A percentile compares a stretch with the other conserved stretches of the same genome.
Conservation (phyloP, 2,797 vertebrate genomes). For the Xenopus petersii region DNA sequence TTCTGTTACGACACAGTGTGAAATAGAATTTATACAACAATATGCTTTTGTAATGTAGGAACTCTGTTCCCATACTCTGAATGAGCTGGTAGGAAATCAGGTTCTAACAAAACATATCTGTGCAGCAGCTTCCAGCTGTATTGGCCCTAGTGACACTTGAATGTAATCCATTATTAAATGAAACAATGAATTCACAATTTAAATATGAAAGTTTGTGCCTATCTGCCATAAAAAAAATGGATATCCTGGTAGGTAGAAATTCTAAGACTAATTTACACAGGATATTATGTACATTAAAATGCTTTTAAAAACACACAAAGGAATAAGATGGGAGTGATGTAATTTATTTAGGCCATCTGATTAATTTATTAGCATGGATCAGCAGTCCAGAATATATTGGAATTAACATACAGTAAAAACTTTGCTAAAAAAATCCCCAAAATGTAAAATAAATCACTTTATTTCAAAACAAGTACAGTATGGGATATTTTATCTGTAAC, state of each 20-base stretch:
- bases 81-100: conserved; percentile 47
- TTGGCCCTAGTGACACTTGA: conserved; percentile 16
- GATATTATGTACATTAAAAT: too few species aligned
- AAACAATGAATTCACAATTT: conserved; percentile 53
- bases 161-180: conserved; percentile 38
- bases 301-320: too few species aligned
- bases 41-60: conserved; percentile 25
- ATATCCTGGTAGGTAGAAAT: neutral
- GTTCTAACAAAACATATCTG: conserved; percentile 30
- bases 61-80: conserved; percentile 11
- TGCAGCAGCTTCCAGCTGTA: conserved; percentile 51
- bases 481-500: too few species aligned
- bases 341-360: too few species aligned
- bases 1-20: conserved; percentile 22
- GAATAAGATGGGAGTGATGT: too few species aligned
- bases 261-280: too few species aligned
- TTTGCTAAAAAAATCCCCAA: too few species aligned
- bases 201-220: conserved; percentile 53
- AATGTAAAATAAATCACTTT: too few species aligned
- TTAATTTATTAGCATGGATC: too few species aligned
- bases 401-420: too few species aligned
- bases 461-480: too few species aligned
- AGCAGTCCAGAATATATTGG: too few species aligned
- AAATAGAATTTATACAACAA: conserved; percentile 42
- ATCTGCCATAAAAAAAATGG: conserved; percentile 28